These are phyloP conservation scores for Lophotriccus pileatus DNA, from an alignment of 2,797 vertebrate species.

Conservation along the genomic window DNA sequence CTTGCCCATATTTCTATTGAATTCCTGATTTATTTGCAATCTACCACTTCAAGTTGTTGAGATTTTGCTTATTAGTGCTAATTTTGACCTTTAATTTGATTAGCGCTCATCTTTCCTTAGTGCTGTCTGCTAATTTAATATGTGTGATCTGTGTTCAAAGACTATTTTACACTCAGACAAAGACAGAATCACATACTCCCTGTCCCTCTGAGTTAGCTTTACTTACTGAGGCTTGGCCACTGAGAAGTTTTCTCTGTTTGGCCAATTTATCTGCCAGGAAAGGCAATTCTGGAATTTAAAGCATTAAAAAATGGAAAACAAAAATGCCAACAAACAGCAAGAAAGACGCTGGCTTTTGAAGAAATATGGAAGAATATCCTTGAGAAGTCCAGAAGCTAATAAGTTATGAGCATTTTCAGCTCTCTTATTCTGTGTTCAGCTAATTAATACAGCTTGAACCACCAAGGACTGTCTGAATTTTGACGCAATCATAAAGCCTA, in stretches of 20 bases:
- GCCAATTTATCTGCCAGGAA: not conserved
- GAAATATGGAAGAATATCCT: not conserved
- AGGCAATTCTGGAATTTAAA: not conserved
- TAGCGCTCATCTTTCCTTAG: not conserved
- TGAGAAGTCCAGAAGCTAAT: not conserved
- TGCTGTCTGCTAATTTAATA: not conserved
- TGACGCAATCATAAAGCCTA: not conserved
- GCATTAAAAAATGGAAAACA: not conserved
- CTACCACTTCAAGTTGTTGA: not conserved
- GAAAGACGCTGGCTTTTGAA: not conserved
- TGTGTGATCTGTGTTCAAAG: not conserved
- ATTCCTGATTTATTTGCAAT: not conserved
- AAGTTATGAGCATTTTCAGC: not conserved
- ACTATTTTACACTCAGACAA: not conserved
- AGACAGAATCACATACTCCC: not conserved
- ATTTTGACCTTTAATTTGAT: not conserved
- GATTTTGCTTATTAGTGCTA: not conserved
- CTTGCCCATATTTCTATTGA: not conserved
- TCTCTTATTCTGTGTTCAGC: not conserved
- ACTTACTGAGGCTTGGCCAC: not conserved
- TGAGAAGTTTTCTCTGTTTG: not conserved
- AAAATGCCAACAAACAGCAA: not conserved
- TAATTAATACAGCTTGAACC: not conserved
- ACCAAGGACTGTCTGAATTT: not conserved
- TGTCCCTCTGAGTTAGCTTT: not conserved